phyloP scores from a whole-genome alignment of 2,113 vertebrate species.

The Bothrops jararaca region DNA sequence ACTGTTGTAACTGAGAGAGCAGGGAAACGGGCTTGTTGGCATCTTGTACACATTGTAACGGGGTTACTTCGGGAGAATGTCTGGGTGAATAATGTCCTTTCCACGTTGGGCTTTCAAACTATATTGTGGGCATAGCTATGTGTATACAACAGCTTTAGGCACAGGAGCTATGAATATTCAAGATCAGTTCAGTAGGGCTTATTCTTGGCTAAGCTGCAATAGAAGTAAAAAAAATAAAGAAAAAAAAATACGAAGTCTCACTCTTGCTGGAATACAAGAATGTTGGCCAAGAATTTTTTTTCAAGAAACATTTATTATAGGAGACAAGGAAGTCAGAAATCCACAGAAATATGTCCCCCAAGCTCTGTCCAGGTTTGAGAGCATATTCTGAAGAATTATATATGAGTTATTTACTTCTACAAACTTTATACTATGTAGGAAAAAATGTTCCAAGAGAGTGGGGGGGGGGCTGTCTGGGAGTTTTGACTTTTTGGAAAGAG shows the following conservation, averaged over 20 bases:
- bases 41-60: background rate
- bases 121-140: background rate
- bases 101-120: background rate
- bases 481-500: background rate
- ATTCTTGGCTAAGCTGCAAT: background rate
- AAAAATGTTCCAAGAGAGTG: background rate
- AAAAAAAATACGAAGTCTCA: background rate
- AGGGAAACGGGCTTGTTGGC: background rate
- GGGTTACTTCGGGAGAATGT: background rate
- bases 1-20: no score
- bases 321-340: background rate
- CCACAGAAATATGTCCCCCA: background rate
- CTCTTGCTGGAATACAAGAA: background rate
- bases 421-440: background rate
- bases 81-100: background rate
- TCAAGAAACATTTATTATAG: background rate
- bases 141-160: background rate
- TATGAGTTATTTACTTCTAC: background rate
- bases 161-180: background rate
- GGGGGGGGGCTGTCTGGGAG: background rate
- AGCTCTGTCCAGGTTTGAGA: background rate
- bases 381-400: background rate
- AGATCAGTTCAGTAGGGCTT: background rate
- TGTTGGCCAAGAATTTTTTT: background rate
- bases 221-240: background rate